phyloP scores from a whole-genome alignment of 2,888 invertebrate species.

The Ophion ellenae region DNA sequence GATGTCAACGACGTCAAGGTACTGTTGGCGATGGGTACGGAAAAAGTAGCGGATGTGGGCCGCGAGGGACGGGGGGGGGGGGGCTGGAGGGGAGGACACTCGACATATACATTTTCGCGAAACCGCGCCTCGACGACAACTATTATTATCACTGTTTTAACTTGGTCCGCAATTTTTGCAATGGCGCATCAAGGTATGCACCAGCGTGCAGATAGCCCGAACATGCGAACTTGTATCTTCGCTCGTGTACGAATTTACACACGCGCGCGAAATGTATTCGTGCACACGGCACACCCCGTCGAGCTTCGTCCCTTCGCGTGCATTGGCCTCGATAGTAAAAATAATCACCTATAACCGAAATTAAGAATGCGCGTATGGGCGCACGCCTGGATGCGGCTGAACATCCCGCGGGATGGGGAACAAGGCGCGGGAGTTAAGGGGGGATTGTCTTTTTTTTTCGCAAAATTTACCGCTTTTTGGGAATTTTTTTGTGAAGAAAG shows the following conservation, averaged over 20 bases:
- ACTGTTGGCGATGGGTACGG: not conserved
- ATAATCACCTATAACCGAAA: constrained; percentile 65
- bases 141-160: constrained; percentile 66
- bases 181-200: constrained; percentile 64
- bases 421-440: not conserved
- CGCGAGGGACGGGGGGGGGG: too few relatives aligned
- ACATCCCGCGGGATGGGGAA: not conserved
- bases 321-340: constrained; percentile 72
- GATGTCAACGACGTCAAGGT: constrained; percentile 29
- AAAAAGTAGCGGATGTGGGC: not conserved
- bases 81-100: not conserved
- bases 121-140: constrained; percentile 58
- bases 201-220: not conserved
- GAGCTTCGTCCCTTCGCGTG: constrained; percentile 41
- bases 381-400: not conserved
- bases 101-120: constrained; percentile 43
- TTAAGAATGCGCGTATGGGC: constrained; percentile 33
- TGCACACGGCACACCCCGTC: constrained; percentile 57
- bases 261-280: constrained; percentile 13
- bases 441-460: too few relatives aligned
- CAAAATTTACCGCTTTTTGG: too few relatives aligned
- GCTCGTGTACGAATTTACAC: constrained; percentile 12
- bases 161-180: constrained; percentile 63
- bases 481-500: too few relatives aligned
- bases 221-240: constrained; percentile 8